A percentile compares a stretch with the other conserved stretches of the same genome.
phyloP scores from a whole-genome alignment of 1,140 invertebrate genomes.

The Eriosoma lanigerum region DNA sequence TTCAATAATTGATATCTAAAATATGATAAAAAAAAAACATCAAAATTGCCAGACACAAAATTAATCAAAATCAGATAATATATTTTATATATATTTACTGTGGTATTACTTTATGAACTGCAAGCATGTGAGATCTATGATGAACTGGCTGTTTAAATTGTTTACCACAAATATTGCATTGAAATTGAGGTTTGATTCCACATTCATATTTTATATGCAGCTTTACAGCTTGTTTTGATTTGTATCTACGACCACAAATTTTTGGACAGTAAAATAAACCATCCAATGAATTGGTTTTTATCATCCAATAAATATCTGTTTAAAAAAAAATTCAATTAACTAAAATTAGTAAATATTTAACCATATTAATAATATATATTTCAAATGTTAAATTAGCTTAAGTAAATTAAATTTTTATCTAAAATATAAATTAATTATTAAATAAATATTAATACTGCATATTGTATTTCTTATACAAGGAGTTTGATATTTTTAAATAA shows the following conservation, averaged over 20 bases:
- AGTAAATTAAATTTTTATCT: no score
- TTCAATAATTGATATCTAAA: no score
- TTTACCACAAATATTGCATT: conserved; percentile 37
- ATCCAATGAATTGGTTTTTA: background rate
- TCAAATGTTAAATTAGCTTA: no score
- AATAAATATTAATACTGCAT: no score
- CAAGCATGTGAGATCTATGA: conserved; percentile 42
- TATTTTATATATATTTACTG: background rate
- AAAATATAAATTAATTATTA: no score
- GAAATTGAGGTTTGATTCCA: conserved; percentile 53
- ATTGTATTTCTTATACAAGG: no score
- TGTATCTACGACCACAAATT: conserved; percentile 59
- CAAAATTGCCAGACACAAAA: no score
- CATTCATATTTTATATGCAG: conserved; percentile 63
- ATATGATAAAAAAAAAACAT: no score
- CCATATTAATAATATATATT: background rate
- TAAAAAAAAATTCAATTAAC: background rate
- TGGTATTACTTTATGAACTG: conserved; percentile 29
- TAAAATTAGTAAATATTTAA: background rate
- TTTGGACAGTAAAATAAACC: conserved; percentile 31
- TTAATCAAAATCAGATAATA: background rate
- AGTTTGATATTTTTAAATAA: no score
- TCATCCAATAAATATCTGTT: background rate
- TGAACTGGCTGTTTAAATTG: conserved; percentile 37
- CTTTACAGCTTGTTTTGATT: conserved; percentile 59